phyloP scores from a whole-genome alignment of 2,888 invertebrate genomes.

The Campopleginae sp. region DNA sequence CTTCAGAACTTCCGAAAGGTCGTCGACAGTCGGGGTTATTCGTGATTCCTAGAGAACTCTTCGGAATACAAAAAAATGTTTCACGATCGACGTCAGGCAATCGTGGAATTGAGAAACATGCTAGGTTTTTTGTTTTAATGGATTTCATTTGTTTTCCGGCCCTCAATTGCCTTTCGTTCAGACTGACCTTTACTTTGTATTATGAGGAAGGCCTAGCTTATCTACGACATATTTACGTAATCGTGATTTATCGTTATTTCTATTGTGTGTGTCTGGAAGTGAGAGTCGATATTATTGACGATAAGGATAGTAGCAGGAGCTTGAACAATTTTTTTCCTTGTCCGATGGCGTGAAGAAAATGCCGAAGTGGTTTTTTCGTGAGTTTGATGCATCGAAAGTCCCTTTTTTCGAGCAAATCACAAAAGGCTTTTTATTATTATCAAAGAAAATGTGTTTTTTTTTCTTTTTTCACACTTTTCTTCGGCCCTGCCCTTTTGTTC shows the following conservation, averaged over 20 bases:
- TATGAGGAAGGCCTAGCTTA: not conserved
- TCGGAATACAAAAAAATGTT: not conserved
- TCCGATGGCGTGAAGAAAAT: not conserved
- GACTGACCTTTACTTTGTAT: not conserved
- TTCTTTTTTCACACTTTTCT: not conserved
- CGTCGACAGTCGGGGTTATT: too few relatives aligned
- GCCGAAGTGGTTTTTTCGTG: not conserved
- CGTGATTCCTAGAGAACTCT: too few relatives aligned
- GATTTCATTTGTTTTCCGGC: not conserved
- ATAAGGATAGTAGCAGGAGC: not conserved
- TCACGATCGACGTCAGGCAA: not conserved
- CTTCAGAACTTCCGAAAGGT: too few relatives aligned
- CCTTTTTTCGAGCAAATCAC: slow-evolving; percentile 18
- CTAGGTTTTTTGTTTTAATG: not conserved
- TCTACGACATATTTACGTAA: slow-evolving; percentile 2
- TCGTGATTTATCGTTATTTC: slow-evolving; percentile 20
- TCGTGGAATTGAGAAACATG: not conserved
- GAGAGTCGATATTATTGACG: not conserved
- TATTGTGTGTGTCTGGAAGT: not conserved
- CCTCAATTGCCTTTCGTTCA: not conserved
- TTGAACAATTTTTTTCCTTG: not conserved
- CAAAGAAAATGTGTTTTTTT: not conserved
- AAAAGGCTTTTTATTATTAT: slow-evolving; percentile 27
- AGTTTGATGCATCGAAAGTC: slow-evolving; percentile 12
- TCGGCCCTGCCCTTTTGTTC: slow-evolving; percentile 2